Evolutionary conservation across 2,797 vertebrate genomes (phyloP).

Genomic region (Gadopsis bispinosus): DNA sequence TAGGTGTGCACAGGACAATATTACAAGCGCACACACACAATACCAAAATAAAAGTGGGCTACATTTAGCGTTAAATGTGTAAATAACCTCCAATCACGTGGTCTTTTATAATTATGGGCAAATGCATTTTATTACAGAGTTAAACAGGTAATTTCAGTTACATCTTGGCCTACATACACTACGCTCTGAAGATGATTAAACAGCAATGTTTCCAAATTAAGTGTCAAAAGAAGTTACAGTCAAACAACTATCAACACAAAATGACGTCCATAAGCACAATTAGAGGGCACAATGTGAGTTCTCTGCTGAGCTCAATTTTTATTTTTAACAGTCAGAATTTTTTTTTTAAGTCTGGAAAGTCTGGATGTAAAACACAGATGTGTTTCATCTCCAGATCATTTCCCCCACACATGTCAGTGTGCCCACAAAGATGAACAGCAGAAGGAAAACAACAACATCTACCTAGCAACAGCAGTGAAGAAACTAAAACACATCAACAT

Average conservation of each 20-base stretch:
- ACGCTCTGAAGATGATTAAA: conserved; percentile 27
- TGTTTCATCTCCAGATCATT: conserved; percentile 46
- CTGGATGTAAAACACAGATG: conserved; percentile 54
- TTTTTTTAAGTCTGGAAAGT: conserved; percentile 45
- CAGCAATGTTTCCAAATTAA: conserved; percentile 29
- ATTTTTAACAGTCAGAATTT: conserved; percentile 29
- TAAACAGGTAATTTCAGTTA: conserved; percentile 39
- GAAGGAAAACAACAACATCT: conserved; percentile 8
- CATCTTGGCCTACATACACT: not conserved
- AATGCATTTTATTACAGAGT: conserved; percentile 49
- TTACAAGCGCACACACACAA: not conserved
- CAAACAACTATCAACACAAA: conserved; percentile 42
- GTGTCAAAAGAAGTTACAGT: conserved; percentile 47
- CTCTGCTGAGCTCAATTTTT: conserved; percentile 12
- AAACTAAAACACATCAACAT: conserved; percentile 41
- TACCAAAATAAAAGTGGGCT: not conserved
- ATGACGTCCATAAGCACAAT: conserved; percentile 37
- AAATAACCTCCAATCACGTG: conserved; percentile 19
- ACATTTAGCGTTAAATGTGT: conserved; percentile 2
- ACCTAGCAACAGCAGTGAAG: conserved; percentile 52
- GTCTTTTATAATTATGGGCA: conserved; percentile 13
- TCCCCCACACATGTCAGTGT: conserved; percentile 28
- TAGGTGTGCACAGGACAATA: not conserved
- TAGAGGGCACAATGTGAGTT: conserved; percentile 11
- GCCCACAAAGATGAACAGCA: conserved; percentile 37